Evolutionary conservation across 2,888 invertebrate species (phyloP), one percentile per base, ranked within the genome.

Genomic region (Aphodius sticticus): DNA sequence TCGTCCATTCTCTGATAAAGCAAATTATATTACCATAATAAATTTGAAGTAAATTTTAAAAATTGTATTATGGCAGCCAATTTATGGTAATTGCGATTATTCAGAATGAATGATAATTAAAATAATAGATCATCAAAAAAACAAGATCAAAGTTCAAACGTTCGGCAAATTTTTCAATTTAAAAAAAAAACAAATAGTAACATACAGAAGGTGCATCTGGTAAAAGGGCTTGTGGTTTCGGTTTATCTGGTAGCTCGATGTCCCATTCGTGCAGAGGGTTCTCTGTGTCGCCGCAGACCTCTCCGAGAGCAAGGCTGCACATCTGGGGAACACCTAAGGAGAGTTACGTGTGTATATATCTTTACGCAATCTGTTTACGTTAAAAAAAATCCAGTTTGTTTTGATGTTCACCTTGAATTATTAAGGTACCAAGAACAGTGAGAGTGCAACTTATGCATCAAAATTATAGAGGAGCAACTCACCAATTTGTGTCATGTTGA

Each of bases 261-360:
- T 94, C 93, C 97, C 97, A 97, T 86, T 97, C 95, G 86, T 96
- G 95, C 78, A 94, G 93, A 0, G 96, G 96, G 88, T 96, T 96
- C 85, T 95, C 95, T 0, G 95, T 94, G 83, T 95, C 95, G 2
- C 95, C 96, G 87, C 98, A 98, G 9, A 95, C 95, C 87, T 96
- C 96, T 0, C 97, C 97, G 77, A 97, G 94, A 26, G 97, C 93
- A 87, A 97, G 94, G 86, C 96, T 96, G 89, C 98, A 98, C 81
- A 97, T 94, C 87, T 97, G 96, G 82, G 95, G 93, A 0, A 97
- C 95, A 2, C 94, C 95, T 86, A 95, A 76, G 1, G 7, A 53
- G 7, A 53, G 1, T 2, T 7, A 2, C 6, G 6, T 5, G 53
- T 53, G 12, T 53, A 5, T 53, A 53, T 53, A 53, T 53, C 53